Conservation (phyloP, 1,140 invertebrate genomes). For the Halotydeus destructor region DNA sequence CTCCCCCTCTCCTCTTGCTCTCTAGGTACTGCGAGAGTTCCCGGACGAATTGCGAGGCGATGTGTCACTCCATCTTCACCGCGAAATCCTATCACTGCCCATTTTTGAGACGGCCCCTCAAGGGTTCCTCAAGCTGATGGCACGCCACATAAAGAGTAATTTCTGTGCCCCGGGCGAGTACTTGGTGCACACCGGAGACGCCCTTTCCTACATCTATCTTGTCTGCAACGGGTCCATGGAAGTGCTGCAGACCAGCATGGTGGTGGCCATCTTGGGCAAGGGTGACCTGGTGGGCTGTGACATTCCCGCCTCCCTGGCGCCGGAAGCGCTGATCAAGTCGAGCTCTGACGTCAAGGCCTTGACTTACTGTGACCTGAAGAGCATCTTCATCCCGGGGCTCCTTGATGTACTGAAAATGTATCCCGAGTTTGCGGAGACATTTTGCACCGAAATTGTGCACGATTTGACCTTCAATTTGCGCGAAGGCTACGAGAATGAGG, state of each 20-base stretch:
- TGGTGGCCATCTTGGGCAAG: constrained; percentile 96
- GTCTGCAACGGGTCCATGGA: constrained; percentile 95
- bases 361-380: constrained; percentile 87
- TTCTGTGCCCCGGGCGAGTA: constrained; percentile 87
- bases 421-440: constrained; percentile 73
- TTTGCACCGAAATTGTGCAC: constrained; percentile 78
- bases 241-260: constrained; percentile 90
- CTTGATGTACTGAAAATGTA: constrained; percentile 74
- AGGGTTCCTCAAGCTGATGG: constrained; percentile 74
- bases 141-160: constrained; percentile 67
- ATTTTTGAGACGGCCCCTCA: constrained; percentile 74
- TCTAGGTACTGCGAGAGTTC: constrained; percentile 80
- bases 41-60: constrained; percentile 83
- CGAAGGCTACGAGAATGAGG: constrained; percentile 72
- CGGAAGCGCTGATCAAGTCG: constrained; percentile 65
- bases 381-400: constrained; percentile 68
- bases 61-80: constrained; percentile 81
- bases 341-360: constrained; percentile 81
- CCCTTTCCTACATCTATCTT: constrained; percentile 84
- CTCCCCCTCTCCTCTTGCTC: neutral
- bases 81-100: constrained; percentile 75
- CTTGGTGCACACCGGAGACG: constrained; percentile 87
- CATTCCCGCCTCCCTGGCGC: constrained; percentile 35
- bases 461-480: constrained; percentile 84
- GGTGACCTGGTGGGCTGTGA: constrained; percentile 89